Evolutionary conservation across 2,113 vertebrate species (phyloP).

Genomic region (Athene cunicularia): DNA sequence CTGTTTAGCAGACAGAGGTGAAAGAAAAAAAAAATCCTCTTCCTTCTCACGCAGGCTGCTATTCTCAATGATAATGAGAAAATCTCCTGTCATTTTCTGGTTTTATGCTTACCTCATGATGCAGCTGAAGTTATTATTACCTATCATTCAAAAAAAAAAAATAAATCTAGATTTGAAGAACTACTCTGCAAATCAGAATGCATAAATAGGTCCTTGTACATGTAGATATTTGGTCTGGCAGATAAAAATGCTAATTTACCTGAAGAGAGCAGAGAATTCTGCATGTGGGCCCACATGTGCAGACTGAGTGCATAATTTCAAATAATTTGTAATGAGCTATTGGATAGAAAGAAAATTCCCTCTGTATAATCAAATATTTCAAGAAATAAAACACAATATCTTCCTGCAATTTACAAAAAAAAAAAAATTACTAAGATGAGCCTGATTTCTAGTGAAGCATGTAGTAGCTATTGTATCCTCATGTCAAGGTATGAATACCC

Average conservation of each 20-base stretch:
- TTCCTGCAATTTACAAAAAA: background rate
- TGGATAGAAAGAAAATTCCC: background rate
- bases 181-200: background rate
- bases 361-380: background rate
- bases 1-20: background rate
- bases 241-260: background rate
- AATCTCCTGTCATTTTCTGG: background rate
- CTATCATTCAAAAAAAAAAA: background rate
- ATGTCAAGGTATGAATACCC: background rate
- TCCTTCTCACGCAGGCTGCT: background rate
- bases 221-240: background rate
- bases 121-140: constrained; percentile 45
- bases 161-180: background rate
- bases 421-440: background rate
- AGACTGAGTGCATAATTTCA: background rate
- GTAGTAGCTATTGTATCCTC: background rate
- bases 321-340: background rate
- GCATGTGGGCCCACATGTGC: background rate
- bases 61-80: background rate
- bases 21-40: background rate
- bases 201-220: background rate
- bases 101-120: constrained; percentile 37
- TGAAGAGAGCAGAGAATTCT: background rate
- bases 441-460: background rate
- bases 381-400: background rate